Evolutionary conservation across 2,888 invertebrate species (phyloP), one percentile per base, ranked within the genome.

Genomic region (Hyalella azteca): DNA sequence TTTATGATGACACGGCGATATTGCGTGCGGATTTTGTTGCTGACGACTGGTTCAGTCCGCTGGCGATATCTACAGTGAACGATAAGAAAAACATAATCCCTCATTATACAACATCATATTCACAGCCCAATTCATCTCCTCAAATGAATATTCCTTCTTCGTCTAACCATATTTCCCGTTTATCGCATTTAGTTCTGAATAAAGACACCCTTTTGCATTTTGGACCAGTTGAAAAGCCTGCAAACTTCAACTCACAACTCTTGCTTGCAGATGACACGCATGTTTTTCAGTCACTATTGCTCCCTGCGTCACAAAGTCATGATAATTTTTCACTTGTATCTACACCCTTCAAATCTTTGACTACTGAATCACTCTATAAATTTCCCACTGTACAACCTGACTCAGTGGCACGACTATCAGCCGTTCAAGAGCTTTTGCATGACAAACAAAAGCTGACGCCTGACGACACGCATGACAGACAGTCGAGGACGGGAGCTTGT

Each of bases 371-470:
- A 11, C 54, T 54, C 29, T 22, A 22, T 9, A 54, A 54, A 22
- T 54, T 54, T 54, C 26, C n/a, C n/a, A n/a, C 54, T 11, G 22
- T 54, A 54, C 54, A 26, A 29, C 7, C 54, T 54, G 54, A 54
- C 54, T 26, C 29, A 9, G 29, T 29, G 22, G 54, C 54, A 54
- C 54, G 54, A 54, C 54, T 54, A 26, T 54, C 22, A 22, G 9
- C 54, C 54, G 54, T 54, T 54, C 22, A 54, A 54, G 29, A n/a
- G n/a, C n/a, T n/a, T n/a, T 54, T 54, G 54, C 54, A 54, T 54
- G 54, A 54, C 54, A 29, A 15, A 54, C 7, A 4, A 29, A 29
- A 54, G 26, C 54, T 54, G 54, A 54, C 54, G 54, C 54, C 54
- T 54, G 54, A 54, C 54, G 54, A 54, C 54, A 4, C 29, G 7